Evolutionary conservation across 2,888 invertebrate species (phyloP), one percentile per base, ranked within the genome.

Genomic region (Agonopterix heracliana): DNA sequence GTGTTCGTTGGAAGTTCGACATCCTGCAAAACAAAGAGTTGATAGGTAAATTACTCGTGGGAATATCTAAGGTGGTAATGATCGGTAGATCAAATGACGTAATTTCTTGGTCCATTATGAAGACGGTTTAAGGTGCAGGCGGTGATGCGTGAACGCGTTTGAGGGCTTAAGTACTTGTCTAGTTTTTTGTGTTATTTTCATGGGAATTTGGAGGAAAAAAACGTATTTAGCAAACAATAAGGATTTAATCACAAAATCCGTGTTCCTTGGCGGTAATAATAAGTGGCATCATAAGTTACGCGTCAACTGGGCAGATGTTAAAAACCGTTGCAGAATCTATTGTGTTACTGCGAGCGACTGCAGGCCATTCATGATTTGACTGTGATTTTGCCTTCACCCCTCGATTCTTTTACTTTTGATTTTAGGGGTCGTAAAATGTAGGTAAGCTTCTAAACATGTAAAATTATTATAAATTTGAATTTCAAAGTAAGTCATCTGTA

Each of bases 1-100:
- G 90, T 56, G 90, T 90, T 63, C 92, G 86, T 81, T 91, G 91
- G 72, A 92, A 92, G 74, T 91, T 91, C 49, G 91, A 89, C 92
- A 92, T 92, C 77, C 86, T 87, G 81, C 26, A 26, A 58, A 78
- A 84, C 74, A 77, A 68, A 71, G 49, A 64, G 56, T 56, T 48
- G 54, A 59, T 63, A 65, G 56, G 64, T 68, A 68, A 71, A 70
- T 79, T 71, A 77, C 65, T 73, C 81, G 83, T 86, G 84, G 78
- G 85, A 87, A 61, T 53, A 54, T 68, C 70, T 70, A 65, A 64
- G 61, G 59, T 61, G 58, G 57, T 63, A 86, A 86, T 86, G 81
- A 81, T 77, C 68, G 72, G 64, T 64, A 38, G 63, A 59, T 57
- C 60, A 66, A 77, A 74, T 86, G 81, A 85, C 72, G 84, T 83